These are phyloP conservation scores for Nannoperca obscura DNA, from an alignment of 2,797 vertebrate species.

Conservation along the genomic window DNA sequence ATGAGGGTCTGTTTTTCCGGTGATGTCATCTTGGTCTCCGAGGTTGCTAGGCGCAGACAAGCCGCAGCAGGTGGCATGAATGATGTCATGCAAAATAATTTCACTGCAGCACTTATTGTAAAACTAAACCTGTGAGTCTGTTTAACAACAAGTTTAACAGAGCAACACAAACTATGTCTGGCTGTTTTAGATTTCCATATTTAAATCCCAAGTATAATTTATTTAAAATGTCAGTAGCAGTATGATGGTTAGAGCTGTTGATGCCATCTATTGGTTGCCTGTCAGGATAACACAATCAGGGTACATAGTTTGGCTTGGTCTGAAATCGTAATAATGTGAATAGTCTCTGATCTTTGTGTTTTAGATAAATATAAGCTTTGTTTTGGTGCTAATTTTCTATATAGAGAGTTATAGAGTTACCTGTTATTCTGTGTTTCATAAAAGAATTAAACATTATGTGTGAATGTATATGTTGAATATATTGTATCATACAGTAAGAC, in stretches of 20 bases:
- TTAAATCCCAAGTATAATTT: not conserved
- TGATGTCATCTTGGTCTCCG: slow-evolving; percentile 60
- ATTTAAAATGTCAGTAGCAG: not conserved
- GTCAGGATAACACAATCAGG: slow-evolving; percentile 29
- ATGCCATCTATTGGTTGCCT: slow-evolving; percentile 59
- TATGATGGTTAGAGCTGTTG: slow-evolving; percentile 1
- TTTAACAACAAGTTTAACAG: slow-evolving; percentile 12
- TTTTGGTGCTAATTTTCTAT: not conserved
- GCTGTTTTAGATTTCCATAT: slow-evolving; percentile 8
- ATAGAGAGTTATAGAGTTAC: not conserved
- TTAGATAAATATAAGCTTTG: not conserved
- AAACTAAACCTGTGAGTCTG: slow-evolving; percentile 30
- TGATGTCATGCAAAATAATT: slow-evolving; percentile 59
- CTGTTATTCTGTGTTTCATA: not conserved
- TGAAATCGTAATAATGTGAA: not conserved
- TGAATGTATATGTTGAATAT: not conserved
- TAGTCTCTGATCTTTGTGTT: not conserved
- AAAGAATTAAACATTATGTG: not conserved
- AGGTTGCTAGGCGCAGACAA: slow-evolving; percentile 50
- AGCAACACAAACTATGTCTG: not conserved
- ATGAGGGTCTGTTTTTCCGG: slow-evolving; percentile 52
- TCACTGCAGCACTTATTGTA: slow-evolving; percentile 24
- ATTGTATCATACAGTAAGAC: not conserved
- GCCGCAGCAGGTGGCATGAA: slow-evolving; percentile 58
- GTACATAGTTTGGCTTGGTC: not conserved